A percentile compares a stretch with the other conserved stretches of the same genome.
phyloP scores from a whole-genome alignment of 2,888 invertebrate species.

The Eurytoma californica region DNA sequence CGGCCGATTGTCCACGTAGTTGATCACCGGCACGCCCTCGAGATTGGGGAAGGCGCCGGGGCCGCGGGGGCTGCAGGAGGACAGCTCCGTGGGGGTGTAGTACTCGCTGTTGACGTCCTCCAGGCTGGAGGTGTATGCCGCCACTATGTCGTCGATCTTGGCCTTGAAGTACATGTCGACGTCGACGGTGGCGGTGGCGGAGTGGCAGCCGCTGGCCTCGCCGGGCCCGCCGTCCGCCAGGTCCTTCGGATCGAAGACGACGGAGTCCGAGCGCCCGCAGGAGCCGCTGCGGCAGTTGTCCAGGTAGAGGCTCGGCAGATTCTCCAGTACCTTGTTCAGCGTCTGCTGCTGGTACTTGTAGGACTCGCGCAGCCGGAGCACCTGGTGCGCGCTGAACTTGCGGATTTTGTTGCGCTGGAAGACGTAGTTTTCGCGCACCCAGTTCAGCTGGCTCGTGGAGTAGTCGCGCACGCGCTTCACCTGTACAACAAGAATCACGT shows the following conservation, averaged over 20 bases:
- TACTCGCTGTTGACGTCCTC: constrained; percentile 82
- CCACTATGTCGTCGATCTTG: constrained; percentile 80
- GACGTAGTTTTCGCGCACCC: constrained; percentile 96
- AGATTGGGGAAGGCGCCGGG: constrained; percentile 67
- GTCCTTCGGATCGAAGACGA: constrained; percentile 82
- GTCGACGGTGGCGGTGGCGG: constrained; percentile 77
- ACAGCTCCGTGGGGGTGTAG: constrained; percentile 88
- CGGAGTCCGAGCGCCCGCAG: constrained; percentile 85
- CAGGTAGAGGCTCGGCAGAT: constrained; percentile 91
- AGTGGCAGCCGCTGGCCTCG: constrained; percentile 13
- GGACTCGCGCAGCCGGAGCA: constrained; percentile 90
- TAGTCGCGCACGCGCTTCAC: constrained; percentile 94
- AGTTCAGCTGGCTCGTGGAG: constrained; percentile 91
- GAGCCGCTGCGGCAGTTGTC: constrained; percentile 94
- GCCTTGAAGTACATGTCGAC: constrained; percentile 83
- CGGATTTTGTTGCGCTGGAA: constrained; percentile 95
- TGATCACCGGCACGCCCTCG: constrained; percentile 80
- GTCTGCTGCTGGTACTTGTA: constrained; percentile 98
- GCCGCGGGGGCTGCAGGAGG: constrained; percentile 74
- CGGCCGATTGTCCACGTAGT: constrained; percentile 79
- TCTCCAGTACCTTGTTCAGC: constrained; percentile 94
- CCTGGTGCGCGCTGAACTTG: constrained; percentile 95
- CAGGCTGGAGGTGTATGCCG: constrained; percentile 75
- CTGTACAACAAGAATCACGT: constrained; percentile 75
- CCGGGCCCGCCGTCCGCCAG: constrained; percentile 49